These are phyloP conservation scores for Paguma larvata DNA, from an alignment of 2,797 vertebrate species.

Conservation along the genomic window DNA sequence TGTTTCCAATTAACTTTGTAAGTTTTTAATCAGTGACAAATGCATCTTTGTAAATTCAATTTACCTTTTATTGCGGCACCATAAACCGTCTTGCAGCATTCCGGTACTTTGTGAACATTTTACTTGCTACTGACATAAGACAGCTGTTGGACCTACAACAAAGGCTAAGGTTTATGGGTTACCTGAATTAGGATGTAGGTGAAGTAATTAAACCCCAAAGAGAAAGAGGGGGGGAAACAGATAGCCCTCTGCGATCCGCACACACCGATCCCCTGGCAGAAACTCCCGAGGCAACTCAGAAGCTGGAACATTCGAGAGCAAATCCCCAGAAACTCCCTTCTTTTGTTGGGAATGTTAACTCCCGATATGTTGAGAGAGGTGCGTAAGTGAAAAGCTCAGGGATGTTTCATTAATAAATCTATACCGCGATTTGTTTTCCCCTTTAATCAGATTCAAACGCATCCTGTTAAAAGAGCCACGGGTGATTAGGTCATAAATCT, in stretches of 20 bases:
- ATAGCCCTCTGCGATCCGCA: slow-evolving; percentile 81
- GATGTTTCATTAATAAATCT: slow-evolving; percentile 92
- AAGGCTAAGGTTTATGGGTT: slow-evolving; percentile 95
- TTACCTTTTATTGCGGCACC: slow-evolving; percentile 98
- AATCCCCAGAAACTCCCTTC: slow-evolving; percentile 63
- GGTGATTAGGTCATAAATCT: slow-evolving; percentile 96
- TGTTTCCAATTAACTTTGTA: slow-evolving; percentile 97
- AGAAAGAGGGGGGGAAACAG: slow-evolving; percentile 83
- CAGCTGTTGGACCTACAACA: slow-evolving; percentile 98
- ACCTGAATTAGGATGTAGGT: slow-evolving; percentile 98
- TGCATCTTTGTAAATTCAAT: slow-evolving; percentile 94
- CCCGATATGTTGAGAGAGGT: slow-evolving; percentile 79
- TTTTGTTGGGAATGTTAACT: slow-evolving; percentile 74
- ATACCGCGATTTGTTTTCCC: slow-evolving; percentile 87
- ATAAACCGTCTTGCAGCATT: slow-evolving; percentile 98
- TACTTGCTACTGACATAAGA: slow-evolving; percentile 98
- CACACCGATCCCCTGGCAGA: slow-evolving; percentile 70
- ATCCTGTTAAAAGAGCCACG: slow-evolving; percentile 93
- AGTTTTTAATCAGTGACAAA: slow-evolving; percentile 93
- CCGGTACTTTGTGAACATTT: slow-evolving; percentile 97
- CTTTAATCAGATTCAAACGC: slow-evolving; percentile 94
- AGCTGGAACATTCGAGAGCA: background rate
- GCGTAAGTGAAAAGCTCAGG: slow-evolving; percentile 92
- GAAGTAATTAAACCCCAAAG: slow-evolving; percentile 97
- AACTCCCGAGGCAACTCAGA: slow-evolving; percentile 58